These are phyloP conservation scores for Sinosuthora webbiana DNA, from an alignment of 2,113 vertebrate genomes.

Conservation along the genomic window DNA sequence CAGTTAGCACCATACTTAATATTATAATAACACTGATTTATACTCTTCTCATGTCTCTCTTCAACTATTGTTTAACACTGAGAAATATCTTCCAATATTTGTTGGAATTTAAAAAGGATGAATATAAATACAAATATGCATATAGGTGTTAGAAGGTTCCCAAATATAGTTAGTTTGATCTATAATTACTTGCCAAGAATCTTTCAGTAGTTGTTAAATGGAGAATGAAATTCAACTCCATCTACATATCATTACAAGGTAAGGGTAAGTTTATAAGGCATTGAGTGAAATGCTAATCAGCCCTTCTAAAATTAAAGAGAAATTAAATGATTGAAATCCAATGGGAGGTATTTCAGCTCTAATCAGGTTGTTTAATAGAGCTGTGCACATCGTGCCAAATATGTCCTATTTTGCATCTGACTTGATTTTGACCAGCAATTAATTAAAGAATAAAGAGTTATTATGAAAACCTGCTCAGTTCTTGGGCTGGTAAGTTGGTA, in stretches of 20 bases:
- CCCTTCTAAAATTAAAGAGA: background rate
- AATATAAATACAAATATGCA: background rate
- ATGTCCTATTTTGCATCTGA: background rate
- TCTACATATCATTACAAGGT: constrained; percentile 14
- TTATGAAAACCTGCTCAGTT: background rate
- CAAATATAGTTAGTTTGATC: background rate
- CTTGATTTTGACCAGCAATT: background rate
- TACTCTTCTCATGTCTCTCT: constrained; percentile 8
- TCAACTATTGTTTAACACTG: background rate
- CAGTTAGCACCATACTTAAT: constrained; percentile 17
- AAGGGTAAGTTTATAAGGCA: background rate
- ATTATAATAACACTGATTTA: constrained; percentile 24
- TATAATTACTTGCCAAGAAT: background rate
- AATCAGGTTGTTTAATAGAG: background rate
- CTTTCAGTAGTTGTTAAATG: background rate
- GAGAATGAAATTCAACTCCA: constrained; percentile 1
- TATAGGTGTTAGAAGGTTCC: background rate
- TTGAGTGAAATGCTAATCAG: background rate
- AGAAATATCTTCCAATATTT: background rate
- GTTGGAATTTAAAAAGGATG: background rate
- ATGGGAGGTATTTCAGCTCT: background rate
- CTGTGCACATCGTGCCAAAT: background rate
- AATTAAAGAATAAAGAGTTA: background rate
- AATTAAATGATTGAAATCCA: background rate
- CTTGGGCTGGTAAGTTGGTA: background rate